Base-by-base conservation (phyloP, 2,888 invertebrate genomes). In the Andrena praecox region DNA sequence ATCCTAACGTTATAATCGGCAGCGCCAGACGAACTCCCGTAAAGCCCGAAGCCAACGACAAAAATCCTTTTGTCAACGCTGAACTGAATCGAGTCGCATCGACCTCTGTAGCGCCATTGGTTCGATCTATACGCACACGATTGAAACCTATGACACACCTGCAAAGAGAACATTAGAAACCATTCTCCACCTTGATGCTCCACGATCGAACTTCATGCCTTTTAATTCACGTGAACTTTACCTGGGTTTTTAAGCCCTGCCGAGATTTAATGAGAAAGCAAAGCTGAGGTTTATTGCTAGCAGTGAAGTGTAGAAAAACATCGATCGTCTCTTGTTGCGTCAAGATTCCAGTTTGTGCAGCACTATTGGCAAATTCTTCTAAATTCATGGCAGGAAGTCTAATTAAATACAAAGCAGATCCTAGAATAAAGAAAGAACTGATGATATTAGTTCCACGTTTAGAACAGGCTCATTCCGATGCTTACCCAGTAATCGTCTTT, bases 41-140 rank as follows among this genome's bases (percentile, higher is more conserved):
- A 99, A 5, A 99, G 95, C 27, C 99, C 99, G 94, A 99, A 98
- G 60, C 99, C 99, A 70, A 99, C 98, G 70, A 99, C 97, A 93
- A 99, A 99, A 92, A 99, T 98, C 89, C 99, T 96, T 84, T 98
- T 97, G 94, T 99, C 99, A 0, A 99, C 99, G 87, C 98, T 98
- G 94, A 99, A 99, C 93, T 99, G 99, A 93, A 99, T 99, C 77
- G 98, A 98, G 94, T 99, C 99, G 93, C 99, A 99, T 72, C 99
- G 96, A 0, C 99, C 99, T 89, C 99, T 96, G 94, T 99, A 99
- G 74, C 99, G 96, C 99, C 99, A 99, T 93, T 99, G 99, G 93
- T 99, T 99, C 91, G 98, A 98, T 89, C 99, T 96, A 94, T 99
- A 99, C 4, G 99, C 99, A 91, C 98, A 98, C 10, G 99, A 99